A percentile compares a stretch with the other conserved stretches of the same genome.
These are phyloP conservation scores for Nowickia ferox DNA, from an alignment of 2,888 invertebrate genomes.

Conservation along the genomic window DNA sequence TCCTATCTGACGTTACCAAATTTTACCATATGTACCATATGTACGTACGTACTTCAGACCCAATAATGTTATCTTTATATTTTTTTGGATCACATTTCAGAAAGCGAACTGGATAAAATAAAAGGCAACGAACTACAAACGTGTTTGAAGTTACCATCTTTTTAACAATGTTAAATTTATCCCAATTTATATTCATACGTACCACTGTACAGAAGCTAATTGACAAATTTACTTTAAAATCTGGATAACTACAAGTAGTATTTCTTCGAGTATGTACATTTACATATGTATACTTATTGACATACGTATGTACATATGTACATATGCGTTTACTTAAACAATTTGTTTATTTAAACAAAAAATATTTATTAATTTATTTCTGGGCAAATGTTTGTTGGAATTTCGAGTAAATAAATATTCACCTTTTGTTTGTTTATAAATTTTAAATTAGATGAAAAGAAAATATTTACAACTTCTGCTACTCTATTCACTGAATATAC, in stretches of 20 bases:
- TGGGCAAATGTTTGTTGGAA: conserved; percentile 8
- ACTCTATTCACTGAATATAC: not conserved
- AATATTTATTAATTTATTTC: not conserved
- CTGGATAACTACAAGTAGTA: conserved; percentile 15
- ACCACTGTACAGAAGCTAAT: conserved; percentile 17
- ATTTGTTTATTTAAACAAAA: conserved; percentile 37
- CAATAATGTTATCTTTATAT: too few relatives aligned
- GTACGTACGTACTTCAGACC: too few relatives aligned
- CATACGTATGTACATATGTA: not conserved
- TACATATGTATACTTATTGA: too few relatives aligned
- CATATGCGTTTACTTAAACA: conserved; percentile 39
- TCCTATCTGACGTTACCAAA: too few relatives aligned
- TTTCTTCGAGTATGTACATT: too few relatives aligned
- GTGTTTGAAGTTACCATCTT: too few relatives aligned
- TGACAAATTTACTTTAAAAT: conserved; percentile 45
- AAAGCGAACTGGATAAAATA: too few relatives aligned
- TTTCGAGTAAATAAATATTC: conserved; percentile 17
- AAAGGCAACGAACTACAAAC: too few relatives aligned
- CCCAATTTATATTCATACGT: too few relatives aligned
- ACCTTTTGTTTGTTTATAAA: conserved; percentile 33
- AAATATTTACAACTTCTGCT: conserved; percentile 8
- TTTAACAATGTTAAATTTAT: too few relatives aligned
- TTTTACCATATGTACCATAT: too few relatives aligned
- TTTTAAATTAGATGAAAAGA: conserved; percentile 19
- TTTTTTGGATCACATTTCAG: too few relatives aligned